These are phyloP conservation scores for Amblyteles armatorius DNA, from an alignment of 2,888 invertebrate genomes.

Conservation along the genomic window DNA sequence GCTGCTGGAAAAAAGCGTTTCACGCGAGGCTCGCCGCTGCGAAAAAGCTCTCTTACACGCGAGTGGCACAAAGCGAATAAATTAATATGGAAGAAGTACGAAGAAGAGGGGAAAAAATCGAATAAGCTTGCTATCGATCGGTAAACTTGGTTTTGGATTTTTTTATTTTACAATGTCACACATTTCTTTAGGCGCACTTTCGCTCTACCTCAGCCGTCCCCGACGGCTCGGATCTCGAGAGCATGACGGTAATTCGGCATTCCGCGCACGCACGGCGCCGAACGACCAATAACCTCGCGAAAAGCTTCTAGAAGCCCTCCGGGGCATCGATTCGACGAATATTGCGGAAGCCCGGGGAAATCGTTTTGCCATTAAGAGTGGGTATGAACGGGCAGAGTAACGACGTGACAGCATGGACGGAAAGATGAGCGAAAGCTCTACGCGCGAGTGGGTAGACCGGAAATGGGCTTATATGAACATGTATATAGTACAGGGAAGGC, in stretches of 20 bases:
- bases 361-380: slow-evolving; percentile 65
- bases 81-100: slow-evolving; percentile 21
- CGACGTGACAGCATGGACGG: slow-evolving; percentile 31
- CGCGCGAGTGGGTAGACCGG: not conserved
- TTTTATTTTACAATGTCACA: not conserved
- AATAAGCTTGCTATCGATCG: slow-evolving; percentile 20
- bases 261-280: slow-evolving; percentile 53
- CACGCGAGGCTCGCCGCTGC: slow-evolving; percentile 25
- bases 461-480: not conserved
- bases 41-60: slow-evolving; percentile 39
- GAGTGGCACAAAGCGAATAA: slow-evolving; percentile 43
- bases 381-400: slow-evolving; percentile 31
- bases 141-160: not conserved
- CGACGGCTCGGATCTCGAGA: not conserved
- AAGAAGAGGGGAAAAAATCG: slow-evolving; percentile 1
- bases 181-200: slow-evolving; percentile 9
- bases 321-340: slow-evolving; percentile 29
- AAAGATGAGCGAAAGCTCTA: slow-evolving; percentile 58
- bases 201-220: not conserved
- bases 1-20: slow-evolving; percentile 24
- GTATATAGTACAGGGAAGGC: not conserved
- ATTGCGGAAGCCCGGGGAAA: slow-evolving; percentile 44
- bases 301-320: slow-evolving; percentile 26
- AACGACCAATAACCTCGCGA: slow-evolving; percentile 55
- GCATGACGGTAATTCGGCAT: slow-evolving; percentile 43